Evolutionary conservation across 2,888 invertebrate genomes (phyloP).

Genomic region (Eristalis tenax): DNA sequence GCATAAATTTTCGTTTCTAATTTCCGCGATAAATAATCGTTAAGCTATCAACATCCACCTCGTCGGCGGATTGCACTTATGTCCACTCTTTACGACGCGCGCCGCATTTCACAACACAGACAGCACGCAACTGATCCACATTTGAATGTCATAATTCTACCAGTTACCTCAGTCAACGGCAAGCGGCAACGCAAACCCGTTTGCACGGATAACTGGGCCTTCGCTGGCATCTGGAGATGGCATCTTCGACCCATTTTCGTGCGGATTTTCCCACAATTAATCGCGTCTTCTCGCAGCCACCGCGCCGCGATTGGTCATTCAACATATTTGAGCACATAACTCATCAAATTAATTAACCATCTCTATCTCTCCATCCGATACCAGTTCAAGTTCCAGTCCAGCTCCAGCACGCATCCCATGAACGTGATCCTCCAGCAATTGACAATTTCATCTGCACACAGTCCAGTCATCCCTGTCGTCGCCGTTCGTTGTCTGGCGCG

Average conservation of each 20-base stretch:
- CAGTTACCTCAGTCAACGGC: slow-evolving; percentile 14
- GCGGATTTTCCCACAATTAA: slow-evolving; percentile 21
- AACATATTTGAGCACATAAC: slow-evolving; percentile 61
- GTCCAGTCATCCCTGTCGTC: neutral
- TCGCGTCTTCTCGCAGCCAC: slow-evolving; percentile 22
- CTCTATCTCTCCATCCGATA: slow-evolving; percentile 29
- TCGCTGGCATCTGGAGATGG: neutral
- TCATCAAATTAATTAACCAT: slow-evolving; percentile 65
- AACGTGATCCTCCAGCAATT: slow-evolving; percentile 8
- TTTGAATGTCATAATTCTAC: slow-evolving; percentile 56
- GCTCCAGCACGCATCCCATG: neutral
- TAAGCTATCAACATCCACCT: slow-evolving; percentile 30
- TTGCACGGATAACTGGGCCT: slow-evolving; percentile 1
- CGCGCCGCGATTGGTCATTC: slow-evolving; percentile 28
- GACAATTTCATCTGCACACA: slow-evolving; percentile 45
- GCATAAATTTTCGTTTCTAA: slow-evolving; percentile 34
- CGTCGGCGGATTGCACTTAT: slow-evolving; percentile 29
- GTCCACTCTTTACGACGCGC: slow-evolving; percentile 41
- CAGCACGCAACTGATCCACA: slow-evolving; percentile 20
- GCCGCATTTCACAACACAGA: slow-evolving; percentile 4
- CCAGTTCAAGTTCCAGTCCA: neutral
- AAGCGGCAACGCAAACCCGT: slow-evolving; percentile 14
- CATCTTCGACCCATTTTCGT: neutral
- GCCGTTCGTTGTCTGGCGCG: neutral
- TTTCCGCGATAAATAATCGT: slow-evolving; percentile 42